Percentiles rank a stretch among this genome's conserved stretches.
These are phyloP conservation scores for Leucopsar rothschildi DNA, from an alignment of 2,113 vertebrate species.

Conservation along the genomic window DNA sequence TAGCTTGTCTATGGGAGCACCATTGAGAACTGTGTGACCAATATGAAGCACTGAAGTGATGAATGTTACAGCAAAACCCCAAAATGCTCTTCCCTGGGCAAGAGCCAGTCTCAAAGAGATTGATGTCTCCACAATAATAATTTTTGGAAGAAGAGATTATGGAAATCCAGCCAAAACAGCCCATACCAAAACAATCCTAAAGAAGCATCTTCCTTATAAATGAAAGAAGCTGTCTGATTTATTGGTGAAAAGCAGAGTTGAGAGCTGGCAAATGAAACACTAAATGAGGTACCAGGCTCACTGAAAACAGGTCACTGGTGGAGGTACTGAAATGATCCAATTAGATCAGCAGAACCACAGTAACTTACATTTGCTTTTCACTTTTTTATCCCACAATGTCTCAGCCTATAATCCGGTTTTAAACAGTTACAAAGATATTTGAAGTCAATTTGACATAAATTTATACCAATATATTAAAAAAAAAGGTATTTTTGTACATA, in stretches of 20 bases:
- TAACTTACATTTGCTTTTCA: background rate
- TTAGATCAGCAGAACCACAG: conserved; percentile 6
- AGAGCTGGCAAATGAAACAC: conserved; percentile 32
- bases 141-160: background rate
- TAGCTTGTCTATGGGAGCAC: no score
- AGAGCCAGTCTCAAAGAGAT: background rate
- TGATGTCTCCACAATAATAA: background rate
- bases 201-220: background rate
- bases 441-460: background rate
- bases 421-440: background rate
- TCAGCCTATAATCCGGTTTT: background rate
- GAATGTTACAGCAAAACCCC: background rate
- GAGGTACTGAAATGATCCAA: background rate
- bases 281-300: conserved; percentile 30
- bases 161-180: background rate
- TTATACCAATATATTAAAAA: background rate
- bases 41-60: background rate
- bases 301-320: conserved; percentile 9
- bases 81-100: background rate
- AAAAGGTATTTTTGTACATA: background rate
- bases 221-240: background rate
- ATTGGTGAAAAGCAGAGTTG: background rate
- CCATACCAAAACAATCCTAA: background rate
- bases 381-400: background rate
- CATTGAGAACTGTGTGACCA: background rate